Evolutionary conservation across 2,888 invertebrate genomes (phyloP), one percentile per base, ranked within the genome.

Genomic region (Bruchidius siliquastri): DNA sequence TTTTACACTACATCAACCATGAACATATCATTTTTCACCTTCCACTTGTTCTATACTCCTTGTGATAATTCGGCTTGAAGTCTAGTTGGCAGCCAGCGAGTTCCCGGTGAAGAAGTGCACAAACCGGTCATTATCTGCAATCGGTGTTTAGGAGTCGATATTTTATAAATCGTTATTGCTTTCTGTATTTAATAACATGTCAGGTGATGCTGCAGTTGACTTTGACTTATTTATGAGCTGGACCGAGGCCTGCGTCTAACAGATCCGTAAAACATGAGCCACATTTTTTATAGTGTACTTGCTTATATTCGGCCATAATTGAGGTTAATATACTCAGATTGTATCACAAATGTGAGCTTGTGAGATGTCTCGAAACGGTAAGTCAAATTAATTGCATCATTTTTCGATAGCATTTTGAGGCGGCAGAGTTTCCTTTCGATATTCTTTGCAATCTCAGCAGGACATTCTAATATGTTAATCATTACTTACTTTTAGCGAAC

Each of bases 81-180:
- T 72, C 75, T 74, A 75, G 76, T 73, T 76, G 75, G 74, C 74
- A 73, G 75, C 73, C 74, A 73, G 75, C 73, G 77, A 76, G 75
- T 74, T 68, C 20, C 73, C 72, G 68, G 74, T 73, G 74, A 75
- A 77, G 74, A 75, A 75, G 76, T 74, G 75, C 75, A 75, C 78
- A 74, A 77, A 79, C 80, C 79, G 76, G 80, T 80, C 79, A 79
- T 80, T 80, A 80, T 80, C 80, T 78, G 74, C 77, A 77, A 79
- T 81, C 81, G 76, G 75, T 79, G 79, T 80, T 81, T 79, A 78
- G 77, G 77, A 75, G 76, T 75, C 79, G 78, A 81, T 80, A 80
- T 80, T 79, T 80, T 79, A 79, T 80, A 79, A 80, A 49, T 80
- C 80, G 79, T 79, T 80, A 80, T 80, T 81, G 77, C 78, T 79